These are phyloP conservation scores for Electrona antarctica DNA, from an alignment of 2,113 vertebrate genomes.

Conservation along the genomic window DNA sequence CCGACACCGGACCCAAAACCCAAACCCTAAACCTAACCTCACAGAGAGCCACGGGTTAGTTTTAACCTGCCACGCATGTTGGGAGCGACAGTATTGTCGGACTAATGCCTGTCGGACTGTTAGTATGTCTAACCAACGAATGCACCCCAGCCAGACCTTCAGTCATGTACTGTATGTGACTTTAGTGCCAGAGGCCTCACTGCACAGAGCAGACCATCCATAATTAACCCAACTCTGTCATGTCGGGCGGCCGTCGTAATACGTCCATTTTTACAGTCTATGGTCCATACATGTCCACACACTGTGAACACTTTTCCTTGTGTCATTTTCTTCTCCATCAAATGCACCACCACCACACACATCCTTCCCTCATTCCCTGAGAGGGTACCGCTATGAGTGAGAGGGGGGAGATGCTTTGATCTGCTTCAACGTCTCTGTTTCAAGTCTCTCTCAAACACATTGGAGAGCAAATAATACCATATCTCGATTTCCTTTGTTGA, in stretches of 20 bases:
- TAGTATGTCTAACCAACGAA: too few relatives aligned
- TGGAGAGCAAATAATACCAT: conserved; percentile 35
- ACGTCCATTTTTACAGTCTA: too few relatives aligned
- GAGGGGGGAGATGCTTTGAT: conserved; percentile 55
- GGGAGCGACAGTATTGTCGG: too few relatives aligned
- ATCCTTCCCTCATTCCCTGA: conserved; percentile 53
- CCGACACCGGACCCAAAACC: too few relatives aligned
- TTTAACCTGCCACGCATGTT: too few relatives aligned
- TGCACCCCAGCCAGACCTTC: conserved; percentile 6
- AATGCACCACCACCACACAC: conserved; percentile 47
- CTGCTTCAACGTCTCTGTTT: conserved; percentile 35
- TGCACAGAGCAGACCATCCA: conserved; percentile 65
- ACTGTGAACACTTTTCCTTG: conserved; percentile 55
- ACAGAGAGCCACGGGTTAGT: too few relatives aligned
- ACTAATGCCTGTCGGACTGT: too few relatives aligned
- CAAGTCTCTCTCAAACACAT: conserved; percentile 54
- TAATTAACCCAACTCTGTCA: conserved; percentile 73
- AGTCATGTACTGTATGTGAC: conserved; percentile 38
- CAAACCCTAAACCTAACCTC: too few relatives aligned
- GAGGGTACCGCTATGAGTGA: conserved; percentile 23
- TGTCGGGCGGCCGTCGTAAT: conserved; percentile 61
- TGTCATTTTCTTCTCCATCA: conserved; percentile 52
- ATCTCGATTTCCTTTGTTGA: conserved; percentile 42
- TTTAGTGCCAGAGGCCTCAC: conserved; percentile 45
- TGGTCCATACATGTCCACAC: conserved; percentile 61